Percentiles rank a stretch among this genome's conserved stretches.
Conservation (phyloP, 2,888 invertebrate genomes). For the Girardia tigrina region DNA sequence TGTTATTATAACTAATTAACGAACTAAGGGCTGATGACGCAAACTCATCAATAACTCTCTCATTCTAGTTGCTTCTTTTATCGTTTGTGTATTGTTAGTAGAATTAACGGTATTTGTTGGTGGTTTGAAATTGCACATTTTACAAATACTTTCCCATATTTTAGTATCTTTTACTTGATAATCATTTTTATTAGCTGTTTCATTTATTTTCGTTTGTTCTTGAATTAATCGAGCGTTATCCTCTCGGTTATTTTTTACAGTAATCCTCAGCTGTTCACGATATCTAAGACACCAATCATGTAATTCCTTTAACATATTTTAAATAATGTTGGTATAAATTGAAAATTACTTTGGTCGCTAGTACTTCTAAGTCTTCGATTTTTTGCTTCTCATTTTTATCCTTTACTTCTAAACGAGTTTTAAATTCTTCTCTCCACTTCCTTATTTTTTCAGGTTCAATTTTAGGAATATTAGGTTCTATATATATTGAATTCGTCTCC, state of each 20-base stretch:
- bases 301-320: neutral
- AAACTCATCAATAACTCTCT: neutral
- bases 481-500: neutral
- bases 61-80: slow-evolving; percentile 13
- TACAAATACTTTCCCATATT: slow-evolving; percentile 14
- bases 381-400: slow-evolving; percentile 7
- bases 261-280: neutral
- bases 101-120: neutral
- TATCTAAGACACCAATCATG: slow-evolving; percentile 17
- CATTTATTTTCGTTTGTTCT: slow-evolving; percentile 15
- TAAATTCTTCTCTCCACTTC: slow-evolving; percentile 2
- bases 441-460: neutral
- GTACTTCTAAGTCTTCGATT: neutral
- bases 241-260: neutral
- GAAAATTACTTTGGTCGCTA: neutral
- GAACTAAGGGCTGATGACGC: neutral
- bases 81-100: neutral
- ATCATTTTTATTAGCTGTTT: neutral
- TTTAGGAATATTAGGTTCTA: neutral
- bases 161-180: neutral
- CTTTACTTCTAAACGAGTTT: neutral
- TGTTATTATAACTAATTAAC: neutral
- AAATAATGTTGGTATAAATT: neutral
- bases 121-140: slow-evolving; percentile 11
- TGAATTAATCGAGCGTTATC: neutral